phyloP scores from a whole-genome alignment of 1,140 invertebrate species.

The Diorhabda sublineata region DNA sequence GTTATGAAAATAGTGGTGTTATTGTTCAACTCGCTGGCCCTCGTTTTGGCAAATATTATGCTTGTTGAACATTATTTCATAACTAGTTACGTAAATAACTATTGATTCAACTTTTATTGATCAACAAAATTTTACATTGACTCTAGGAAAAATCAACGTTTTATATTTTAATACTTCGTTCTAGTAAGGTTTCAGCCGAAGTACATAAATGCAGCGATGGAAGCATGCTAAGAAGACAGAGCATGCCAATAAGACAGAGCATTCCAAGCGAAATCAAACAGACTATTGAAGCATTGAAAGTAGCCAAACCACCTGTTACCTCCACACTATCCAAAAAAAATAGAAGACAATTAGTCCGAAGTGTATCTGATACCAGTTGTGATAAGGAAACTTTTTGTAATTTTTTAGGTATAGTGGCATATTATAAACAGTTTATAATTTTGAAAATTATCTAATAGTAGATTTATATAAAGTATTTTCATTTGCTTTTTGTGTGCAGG shows the following conservation, averaged over 20 bases:
- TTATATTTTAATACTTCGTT: background rate
- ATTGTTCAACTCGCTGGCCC: too few species aligned
- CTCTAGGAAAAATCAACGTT: too few species aligned
- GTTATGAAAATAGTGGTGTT: too few species aligned
- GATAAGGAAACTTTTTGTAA: conserved; percentile 16
- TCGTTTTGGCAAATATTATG: too few species aligned
- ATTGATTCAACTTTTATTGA: background rate
- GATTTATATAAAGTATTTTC: too few species aligned
- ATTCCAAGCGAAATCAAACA: conserved; percentile 12
- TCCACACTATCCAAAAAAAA: conserved; percentile 1
- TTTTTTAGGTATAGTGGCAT: conserved; percentile 9
- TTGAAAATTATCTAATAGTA: too few species aligned
- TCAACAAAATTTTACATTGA: background rate
- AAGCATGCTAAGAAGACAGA: background rate
- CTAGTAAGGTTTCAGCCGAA: conserved; percentile 16
- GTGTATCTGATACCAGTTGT: conserved; percentile 13
- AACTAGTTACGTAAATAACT: background rate
- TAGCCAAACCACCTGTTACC: background rate
- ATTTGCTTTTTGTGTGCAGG: too few species aligned
- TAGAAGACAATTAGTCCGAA: conserved; percentile 6
- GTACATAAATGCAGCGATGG: conserved; percentile 6
- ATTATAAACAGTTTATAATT: background rate
- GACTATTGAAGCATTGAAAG: conserved; percentile 10
- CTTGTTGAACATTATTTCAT: too few species aligned
- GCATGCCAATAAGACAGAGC: background rate